Percentiles rank a stretch among this genome's conserved stretches.
phyloP scores from a whole-genome alignment of 1,140 invertebrate genomes.

The Anthonomus grandis region DNA sequence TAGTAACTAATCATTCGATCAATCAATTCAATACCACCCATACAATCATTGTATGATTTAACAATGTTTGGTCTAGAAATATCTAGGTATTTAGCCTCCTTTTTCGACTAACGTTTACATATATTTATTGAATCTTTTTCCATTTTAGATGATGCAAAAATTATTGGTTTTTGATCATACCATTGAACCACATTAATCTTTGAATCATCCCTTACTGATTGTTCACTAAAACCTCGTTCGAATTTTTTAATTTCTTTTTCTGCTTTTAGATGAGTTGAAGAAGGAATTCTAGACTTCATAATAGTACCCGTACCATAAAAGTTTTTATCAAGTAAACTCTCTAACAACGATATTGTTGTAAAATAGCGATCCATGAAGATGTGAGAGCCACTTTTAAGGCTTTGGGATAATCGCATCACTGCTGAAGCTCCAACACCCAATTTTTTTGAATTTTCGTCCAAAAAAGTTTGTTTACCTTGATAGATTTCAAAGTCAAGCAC shows the following conservation, averaged over 20 bases:
- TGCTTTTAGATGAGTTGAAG: conserved; percentile 14
- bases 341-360: conserved; percentile 19
- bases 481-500: conserved; percentile 27
- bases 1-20: too few species aligned
- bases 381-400: conserved; percentile 10
- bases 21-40: conserved; percentile 47
- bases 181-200: conserved; percentile 27
- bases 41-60: conserved; percentile 46
- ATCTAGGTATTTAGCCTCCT: conserved; percentile 38
- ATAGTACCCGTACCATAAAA: conserved; percentile 9
- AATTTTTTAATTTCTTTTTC: conserved; percentile 18
- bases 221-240: conserved; percentile 13
- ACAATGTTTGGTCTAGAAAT: conserved; percentile 43
- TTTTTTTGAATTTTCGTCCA: neutral
- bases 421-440: conserved; percentile 20
- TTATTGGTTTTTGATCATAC: conserved; percentile 23
- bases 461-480: conserved; percentile 20
- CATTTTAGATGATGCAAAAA: conserved; percentile 23
- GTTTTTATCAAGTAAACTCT: conserved; percentile 15
- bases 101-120: conserved; percentile 40
- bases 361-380: conserved; percentile 24
- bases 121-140: conserved; percentile 17
- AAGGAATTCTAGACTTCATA: conserved; percentile 8
- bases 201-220: conserved; percentile 11
- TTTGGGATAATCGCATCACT: conserved; percentile 16